Percentiles rank a stretch among this genome's conserved stretches.
phyloP scores from a whole-genome alignment of 2,888 invertebrate genomes.

The Brenthis daphne region DNA sequence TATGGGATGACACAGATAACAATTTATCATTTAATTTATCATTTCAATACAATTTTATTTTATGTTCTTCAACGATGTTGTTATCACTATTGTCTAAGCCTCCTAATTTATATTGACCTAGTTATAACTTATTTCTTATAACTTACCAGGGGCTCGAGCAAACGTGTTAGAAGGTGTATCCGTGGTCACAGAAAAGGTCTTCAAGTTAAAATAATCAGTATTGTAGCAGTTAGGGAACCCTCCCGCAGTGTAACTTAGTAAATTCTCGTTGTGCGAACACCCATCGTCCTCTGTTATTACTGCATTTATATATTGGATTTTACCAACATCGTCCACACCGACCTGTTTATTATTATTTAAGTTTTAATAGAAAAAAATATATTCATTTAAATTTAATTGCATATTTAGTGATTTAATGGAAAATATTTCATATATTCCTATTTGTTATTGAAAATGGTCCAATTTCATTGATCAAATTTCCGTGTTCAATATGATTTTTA shows the following conservation, averaged over 20 bases:
- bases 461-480: background rate
- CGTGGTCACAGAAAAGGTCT: slow-evolving; percentile 76
- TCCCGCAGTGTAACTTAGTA: slow-evolving; percentile 52
- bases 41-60: too few relatives aligned
- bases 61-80: too few relatives aligned
- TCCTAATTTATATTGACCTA: too few relatives aligned
- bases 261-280: slow-evolving; percentile 74
- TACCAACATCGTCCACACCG: slow-evolving; percentile 84
- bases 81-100: background rate
- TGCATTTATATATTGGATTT: slow-evolving; percentile 84
- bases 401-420: too few relatives aligned
- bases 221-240: slow-evolving; percentile 83
- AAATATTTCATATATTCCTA: too few relatives aligned
- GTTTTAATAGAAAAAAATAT: background rate
- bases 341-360: slow-evolving; percentile 61
- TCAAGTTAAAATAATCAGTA: slow-evolving; percentile 75
- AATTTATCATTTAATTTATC: too few relatives aligned
- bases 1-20: too few relatives aligned
- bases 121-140: background rate
- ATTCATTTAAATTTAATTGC: too few relatives aligned
- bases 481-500: background rate
- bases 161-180: slow-evolving; percentile 86
- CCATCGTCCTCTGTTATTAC: slow-evolving; percentile 77
- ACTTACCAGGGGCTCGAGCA: slow-evolving; percentile 85
- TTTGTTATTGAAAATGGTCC: too few relatives aligned